Evolutionary conservation across 1,140 invertebrate species (phyloP).

Genomic region (Pseudachorutes palmiensis): DNA sequence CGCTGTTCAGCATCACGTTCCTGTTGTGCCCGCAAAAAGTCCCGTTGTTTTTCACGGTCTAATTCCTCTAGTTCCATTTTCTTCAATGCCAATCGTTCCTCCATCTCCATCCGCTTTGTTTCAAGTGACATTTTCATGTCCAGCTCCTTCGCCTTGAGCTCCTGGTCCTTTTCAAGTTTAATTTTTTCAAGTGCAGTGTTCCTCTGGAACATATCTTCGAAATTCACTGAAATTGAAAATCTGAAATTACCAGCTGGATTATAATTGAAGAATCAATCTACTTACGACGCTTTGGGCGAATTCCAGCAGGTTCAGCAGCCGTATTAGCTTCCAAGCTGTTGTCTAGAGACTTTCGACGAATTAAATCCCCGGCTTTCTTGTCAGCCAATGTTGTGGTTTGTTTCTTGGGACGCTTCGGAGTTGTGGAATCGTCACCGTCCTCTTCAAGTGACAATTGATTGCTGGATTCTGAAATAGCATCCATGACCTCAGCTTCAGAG

Average conservation of each 20-base stretch:
- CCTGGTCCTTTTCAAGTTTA: background rate
- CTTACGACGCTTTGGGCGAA: background rate
- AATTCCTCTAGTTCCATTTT: background rate
- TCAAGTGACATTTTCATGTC: background rate
- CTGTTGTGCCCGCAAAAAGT: background rate
- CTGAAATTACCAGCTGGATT: background rate
- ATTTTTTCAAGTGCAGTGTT: background rate
- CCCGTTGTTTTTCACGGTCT: background rate
- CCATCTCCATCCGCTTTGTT: background rate
- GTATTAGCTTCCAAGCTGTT: background rate
- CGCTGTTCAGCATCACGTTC: background rate
- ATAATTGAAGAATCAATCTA: background rate
- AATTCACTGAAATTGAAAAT: background rate
- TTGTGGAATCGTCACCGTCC: background rate
- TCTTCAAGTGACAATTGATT: background rate
- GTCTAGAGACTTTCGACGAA: background rate
- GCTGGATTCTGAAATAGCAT: background rate
- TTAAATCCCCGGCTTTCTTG: background rate
- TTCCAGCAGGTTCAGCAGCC: background rate
- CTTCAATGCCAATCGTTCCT: background rate
- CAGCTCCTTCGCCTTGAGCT: background rate
- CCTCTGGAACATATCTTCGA: background rate
- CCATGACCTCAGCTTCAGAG: background rate
- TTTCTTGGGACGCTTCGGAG: background rate
- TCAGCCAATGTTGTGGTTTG: background rate